These are phyloP conservation scores for Choloepus hoffmanni DNA, from an alignment of 2,113 vertebrate genomes.

Conservation along the genomic window DNA sequence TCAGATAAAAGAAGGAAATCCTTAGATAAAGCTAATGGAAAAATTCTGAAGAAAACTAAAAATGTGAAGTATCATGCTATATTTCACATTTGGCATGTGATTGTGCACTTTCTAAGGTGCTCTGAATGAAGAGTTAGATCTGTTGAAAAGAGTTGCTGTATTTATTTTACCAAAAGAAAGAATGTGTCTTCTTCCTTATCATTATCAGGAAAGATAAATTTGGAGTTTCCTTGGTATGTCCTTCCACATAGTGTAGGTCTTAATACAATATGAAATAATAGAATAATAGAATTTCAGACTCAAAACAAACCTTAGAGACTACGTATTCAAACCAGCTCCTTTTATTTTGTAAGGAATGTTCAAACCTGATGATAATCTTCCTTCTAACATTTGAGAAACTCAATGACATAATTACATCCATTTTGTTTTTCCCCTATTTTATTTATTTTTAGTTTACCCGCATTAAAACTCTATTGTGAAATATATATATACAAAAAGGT, in stretches of 20 bases:
- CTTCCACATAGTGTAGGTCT: not conserved
- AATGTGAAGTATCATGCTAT: not conserved
- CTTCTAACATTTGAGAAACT: not conserved
- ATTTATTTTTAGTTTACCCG: not conserved
- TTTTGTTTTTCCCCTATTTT: not conserved
- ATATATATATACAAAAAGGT: too few species aligned
- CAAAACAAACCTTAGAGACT: not conserved
- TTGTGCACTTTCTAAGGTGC: not conserved
- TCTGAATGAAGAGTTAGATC: not conserved
- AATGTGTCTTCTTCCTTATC: not conserved
- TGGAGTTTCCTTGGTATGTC: not conserved
- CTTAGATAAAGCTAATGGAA: not conserved
- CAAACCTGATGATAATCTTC: not conserved
- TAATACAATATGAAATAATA: not conserved
- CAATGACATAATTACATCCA: not conserved
- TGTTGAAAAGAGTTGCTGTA: not conserved
- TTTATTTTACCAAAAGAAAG: not conserved
- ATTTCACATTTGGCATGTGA: not conserved
- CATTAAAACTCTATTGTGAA: not conserved
- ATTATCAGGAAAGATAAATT: not conserved
- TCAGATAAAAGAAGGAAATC: conserved; percentile 13
- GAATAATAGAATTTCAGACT: not conserved
- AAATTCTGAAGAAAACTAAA: not conserved
- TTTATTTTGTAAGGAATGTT: not conserved
- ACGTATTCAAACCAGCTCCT: not conserved